phyloP scores from a whole-genome alignment of 2,888 invertebrate genomes.

The Tinea trinotella region DNA sequence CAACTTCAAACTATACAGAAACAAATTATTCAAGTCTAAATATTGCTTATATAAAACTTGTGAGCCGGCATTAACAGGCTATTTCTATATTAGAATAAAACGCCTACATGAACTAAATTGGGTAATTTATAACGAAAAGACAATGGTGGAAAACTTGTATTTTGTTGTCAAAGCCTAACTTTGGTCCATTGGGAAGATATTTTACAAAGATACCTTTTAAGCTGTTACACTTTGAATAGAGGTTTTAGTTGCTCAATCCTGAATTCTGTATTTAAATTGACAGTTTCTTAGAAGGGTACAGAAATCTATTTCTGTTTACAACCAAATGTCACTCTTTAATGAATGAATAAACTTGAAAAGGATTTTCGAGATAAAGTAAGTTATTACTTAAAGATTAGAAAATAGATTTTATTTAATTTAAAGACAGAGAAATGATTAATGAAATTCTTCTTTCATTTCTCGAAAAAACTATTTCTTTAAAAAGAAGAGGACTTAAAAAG shows the following conservation, averaged over 20 bases:
- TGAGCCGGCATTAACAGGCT: too few species aligned
- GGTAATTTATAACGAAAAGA: neutral
- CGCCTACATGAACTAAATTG: neutral
- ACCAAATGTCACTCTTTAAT: slow-evolving; percentile 1
- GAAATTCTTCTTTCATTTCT: too few species aligned
- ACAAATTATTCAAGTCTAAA: too few species aligned
- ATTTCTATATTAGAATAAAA: neutral
- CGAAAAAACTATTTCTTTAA: too few species aligned
- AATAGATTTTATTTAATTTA: too few species aligned
- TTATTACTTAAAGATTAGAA: neutral
- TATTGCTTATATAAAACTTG: too few species aligned
- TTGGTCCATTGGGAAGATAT: neutral
- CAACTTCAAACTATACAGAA: too few species aligned
- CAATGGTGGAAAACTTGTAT: neutral
- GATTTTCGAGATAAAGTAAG: neutral
- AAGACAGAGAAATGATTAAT: too few species aligned
- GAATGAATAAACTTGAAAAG: neutral
- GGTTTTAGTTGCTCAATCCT: slow-evolving; percentile 1
- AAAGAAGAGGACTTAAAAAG: too few species aligned
- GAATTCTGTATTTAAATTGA: slow-evolving; percentile 4
- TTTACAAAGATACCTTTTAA: slow-evolving; percentile 1
- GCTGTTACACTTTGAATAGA: neutral
- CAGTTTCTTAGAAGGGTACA: slow-evolving; percentile 7
- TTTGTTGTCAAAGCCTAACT: slow-evolving; percentile 4
- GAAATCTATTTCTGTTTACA: slow-evolving; percentile 6